Conservation (phyloP, 1,140 invertebrate genomes). For the Lordiphosa clarofinis region DNA sequence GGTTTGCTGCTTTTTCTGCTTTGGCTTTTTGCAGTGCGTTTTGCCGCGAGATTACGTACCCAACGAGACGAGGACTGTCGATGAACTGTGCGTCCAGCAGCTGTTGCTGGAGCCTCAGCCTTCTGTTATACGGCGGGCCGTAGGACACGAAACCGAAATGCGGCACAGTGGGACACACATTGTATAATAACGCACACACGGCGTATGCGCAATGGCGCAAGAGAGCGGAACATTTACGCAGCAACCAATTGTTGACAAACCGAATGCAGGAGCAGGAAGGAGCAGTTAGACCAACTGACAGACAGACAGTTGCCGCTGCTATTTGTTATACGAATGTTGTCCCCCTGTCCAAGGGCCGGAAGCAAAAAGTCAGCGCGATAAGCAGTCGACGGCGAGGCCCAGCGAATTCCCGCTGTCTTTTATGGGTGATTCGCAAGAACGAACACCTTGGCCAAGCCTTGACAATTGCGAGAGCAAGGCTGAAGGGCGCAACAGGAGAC, state of each 20-base stretch:
- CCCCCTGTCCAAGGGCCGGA: conserved; percentile 55
- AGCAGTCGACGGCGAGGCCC: conserved; percentile 33
- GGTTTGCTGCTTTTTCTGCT: conserved; percentile 22
- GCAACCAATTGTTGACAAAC: conserved; percentile 71
- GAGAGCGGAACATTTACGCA: conserved; percentile 43
- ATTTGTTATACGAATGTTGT: conserved; percentile 46
- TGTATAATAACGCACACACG: conserved; percentile 44
- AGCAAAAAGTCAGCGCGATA: conserved; percentile 72
- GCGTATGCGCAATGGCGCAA: conserved; percentile 61
- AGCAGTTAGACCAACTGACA: conserved; percentile 26
- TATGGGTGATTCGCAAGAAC: conserved; percentile 39
- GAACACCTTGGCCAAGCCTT: conserved; percentile 35
- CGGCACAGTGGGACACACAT: conserved; percentile 49
- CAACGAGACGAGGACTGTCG: conserved; percentile 64
- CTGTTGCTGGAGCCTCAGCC: conserved; percentile 43
- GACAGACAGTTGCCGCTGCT: conserved; percentile 17
- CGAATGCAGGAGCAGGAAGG: conserved; percentile 24
- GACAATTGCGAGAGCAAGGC: conserved; percentile 26
- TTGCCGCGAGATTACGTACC: conserved; percentile 50
- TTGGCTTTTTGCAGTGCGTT: conserved; percentile 27
- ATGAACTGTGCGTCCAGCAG: conserved; percentile 69
- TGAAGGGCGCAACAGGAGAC: conserved; percentile 41
- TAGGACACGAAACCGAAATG: not conserved
- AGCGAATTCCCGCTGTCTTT: conserved; percentile 54
- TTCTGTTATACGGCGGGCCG: conserved; percentile 48